Percentiles rank a stretch among this genome's conserved stretches.
phyloP scores from a whole-genome alignment of 2,113 vertebrate genomes.

The Uropsilus gracilis region DNA sequence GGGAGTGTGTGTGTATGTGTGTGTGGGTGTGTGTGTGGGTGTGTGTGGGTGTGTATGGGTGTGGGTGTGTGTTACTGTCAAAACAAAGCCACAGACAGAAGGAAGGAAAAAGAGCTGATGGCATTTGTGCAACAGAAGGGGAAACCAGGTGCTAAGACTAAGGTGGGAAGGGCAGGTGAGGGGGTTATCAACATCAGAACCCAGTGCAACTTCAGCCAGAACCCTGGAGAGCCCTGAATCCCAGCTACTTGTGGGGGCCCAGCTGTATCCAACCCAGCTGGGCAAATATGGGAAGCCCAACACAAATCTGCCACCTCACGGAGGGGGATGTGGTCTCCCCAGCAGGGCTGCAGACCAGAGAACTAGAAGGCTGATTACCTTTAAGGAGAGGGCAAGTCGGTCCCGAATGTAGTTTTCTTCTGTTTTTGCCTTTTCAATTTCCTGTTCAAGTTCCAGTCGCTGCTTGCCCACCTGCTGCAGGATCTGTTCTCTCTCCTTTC shows the following conservation, averaged over 20 bases:
- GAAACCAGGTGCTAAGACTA: background rate
- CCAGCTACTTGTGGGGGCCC: background rate
- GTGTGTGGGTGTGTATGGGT: too few relatives aligned
- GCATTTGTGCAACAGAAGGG: background rate
- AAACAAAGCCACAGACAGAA: background rate
- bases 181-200: background rate
- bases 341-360: background rate
- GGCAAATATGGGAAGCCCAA: background rate
- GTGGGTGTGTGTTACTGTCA: too few relatives aligned
- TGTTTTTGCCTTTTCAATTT: constrained; percentile 90
- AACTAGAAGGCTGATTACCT: constrained; percentile 84
- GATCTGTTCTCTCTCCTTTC: constrained; percentile 92
- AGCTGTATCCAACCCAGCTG: background rate
- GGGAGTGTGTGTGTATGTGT: too few relatives aligned
- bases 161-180: background rate
- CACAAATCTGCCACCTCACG: background rate
- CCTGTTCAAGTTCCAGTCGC: constrained; percentile 90
- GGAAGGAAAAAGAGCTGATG: background rate
- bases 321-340: accelerated
- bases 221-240: background rate
- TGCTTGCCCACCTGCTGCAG: constrained; percentile 92
- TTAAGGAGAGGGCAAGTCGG: constrained; percentile 91
- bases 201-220: background rate
- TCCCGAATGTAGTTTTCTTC: constrained; percentile 93
- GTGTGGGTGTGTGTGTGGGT: too few relatives aligned